Percentiles rank a stretch among this genome's conserved stretches.
Conservation (phyloP, 2,888 invertebrate genomes). For the Cephus rjabovi region DNA sequence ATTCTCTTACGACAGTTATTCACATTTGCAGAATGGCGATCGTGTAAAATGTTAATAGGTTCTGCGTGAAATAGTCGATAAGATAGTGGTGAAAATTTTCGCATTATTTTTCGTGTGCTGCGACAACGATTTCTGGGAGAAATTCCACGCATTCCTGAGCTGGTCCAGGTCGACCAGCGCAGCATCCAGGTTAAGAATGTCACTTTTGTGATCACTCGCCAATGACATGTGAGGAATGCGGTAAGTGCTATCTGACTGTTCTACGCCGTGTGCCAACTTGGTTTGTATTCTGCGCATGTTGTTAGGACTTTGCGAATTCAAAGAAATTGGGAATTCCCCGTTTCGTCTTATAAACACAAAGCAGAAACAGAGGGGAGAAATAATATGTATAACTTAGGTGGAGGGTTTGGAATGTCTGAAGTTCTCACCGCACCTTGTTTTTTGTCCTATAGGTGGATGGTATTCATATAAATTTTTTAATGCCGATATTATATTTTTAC, state of each 20-base stretch:
- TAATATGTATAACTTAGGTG: background rate
- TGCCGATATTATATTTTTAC: background rate
- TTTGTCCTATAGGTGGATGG: background rate
- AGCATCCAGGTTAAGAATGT: conserved; percentile 53
- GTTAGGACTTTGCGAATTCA: background rate
- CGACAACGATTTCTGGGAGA: conserved; percentile 12
- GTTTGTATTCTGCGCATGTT: background rate
- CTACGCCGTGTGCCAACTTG: background rate
- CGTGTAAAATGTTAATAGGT: conserved; percentile 5
- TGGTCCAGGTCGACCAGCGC: conserved; percentile 48
- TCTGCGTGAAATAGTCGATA: background rate
- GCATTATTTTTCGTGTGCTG: background rate
- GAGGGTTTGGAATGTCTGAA: background rate
- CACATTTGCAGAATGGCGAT: background rate
- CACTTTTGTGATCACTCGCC: conserved; percentile 51
- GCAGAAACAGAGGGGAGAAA: background rate
- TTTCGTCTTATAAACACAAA: background rate
- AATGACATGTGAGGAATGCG: conserved; percentile 58
- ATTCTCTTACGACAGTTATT: background rate
- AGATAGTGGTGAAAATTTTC: conserved; percentile 9
- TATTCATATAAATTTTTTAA: background rate
- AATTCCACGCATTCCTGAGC: conserved; percentile 34
- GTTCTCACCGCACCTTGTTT: conserved; percentile 1
- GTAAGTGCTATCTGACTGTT: conserved; percentile 39
- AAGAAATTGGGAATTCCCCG: background rate